Conservation (phyloP, 2,888 invertebrate species). For the Lordiphosa fenestrarum region DNA sequence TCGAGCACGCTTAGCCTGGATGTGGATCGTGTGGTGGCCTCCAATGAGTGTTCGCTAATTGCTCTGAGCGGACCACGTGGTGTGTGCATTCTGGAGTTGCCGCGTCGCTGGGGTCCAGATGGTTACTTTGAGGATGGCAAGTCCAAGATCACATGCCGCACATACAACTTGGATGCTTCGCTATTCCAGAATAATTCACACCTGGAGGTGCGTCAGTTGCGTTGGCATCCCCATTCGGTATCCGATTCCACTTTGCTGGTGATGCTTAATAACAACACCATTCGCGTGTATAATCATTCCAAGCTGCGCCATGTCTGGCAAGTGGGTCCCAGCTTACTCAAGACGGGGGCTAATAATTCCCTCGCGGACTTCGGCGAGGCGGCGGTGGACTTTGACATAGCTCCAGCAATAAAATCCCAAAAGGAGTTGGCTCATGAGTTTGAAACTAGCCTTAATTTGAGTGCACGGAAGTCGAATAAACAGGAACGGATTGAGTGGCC, state of each 20-base stretch:
- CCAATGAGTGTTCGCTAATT: conserved; percentile 84
- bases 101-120: conserved; percentile 85
- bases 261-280: conserved; percentile 91
- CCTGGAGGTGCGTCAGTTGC: conserved; percentile 86
- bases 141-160: conserved; percentile 83
- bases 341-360: conserved; percentile 48
- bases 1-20: conserved; percentile 84
- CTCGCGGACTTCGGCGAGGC: conserved; percentile 87
- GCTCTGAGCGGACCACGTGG: conserved; percentile 85
- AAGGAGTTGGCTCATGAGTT: background rate
- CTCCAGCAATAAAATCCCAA: conserved; percentile 80
- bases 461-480: conserved; percentile 24
- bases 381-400: conserved; percentile 93
- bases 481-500: conserved; percentile 84
- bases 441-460: conserved; percentile 6
- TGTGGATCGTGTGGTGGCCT: conserved; percentile 84
- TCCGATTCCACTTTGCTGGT: conserved; percentile 88
- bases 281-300: conserved; percentile 83
- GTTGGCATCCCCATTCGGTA: conserved; percentile 93
- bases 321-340: conserved; percentile 80
- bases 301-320: conserved; percentile 81
- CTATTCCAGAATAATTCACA: conserved; percentile 86
- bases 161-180: conserved; percentile 85
- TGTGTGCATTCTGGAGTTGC: conserved; percentile 85
- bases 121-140: conserved; percentile 85